Percentiles rank a stretch among this genome's conserved stretches.
phyloP scores from a whole-genome alignment of 2,113 vertebrate genomes.

The Entomyzon cyanotis region DNA sequence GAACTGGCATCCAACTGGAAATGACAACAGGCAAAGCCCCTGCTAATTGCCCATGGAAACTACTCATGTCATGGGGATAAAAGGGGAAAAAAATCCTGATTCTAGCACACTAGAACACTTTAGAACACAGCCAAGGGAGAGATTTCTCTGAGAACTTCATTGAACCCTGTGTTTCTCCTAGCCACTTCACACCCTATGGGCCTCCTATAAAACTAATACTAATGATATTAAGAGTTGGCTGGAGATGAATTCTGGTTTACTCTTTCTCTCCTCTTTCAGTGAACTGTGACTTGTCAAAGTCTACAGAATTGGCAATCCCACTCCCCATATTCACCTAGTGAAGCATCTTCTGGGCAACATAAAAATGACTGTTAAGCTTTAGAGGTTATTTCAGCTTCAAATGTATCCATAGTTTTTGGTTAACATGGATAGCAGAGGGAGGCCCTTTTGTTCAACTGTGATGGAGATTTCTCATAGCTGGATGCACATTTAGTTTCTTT shows the following conservation, averaged over 20 bases:
- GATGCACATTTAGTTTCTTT: background rate
- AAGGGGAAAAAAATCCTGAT: slow-evolving; percentile 57
- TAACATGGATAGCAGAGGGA: background rate
- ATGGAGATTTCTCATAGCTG: background rate
- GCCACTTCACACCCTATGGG: background rate
- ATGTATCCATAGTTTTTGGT: background rate
- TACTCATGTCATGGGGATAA: background rate
- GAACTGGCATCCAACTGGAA: background rate
- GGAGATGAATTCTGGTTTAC: background rate
- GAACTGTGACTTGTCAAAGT: background rate
- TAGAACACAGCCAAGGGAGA: background rate
- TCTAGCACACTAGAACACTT: background rate
- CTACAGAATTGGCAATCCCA: background rate
- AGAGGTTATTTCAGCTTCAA: background rate
- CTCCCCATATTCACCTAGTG: background rate
- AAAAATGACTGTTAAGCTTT: background rate
- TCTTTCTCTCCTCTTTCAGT: background rate
- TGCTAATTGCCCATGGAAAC: background rate
- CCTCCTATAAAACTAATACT: background rate
- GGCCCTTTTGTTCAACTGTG: background rate
- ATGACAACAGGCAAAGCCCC: background rate
- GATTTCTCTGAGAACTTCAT: background rate
- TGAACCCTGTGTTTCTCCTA: background rate
- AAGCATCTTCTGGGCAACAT: background rate
- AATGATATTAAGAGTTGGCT: background rate